Percentiles rank a stretch among this genome's conserved stretches.
Conservation (phyloP, 1,140 invertebrate species). For the Pseudoatta argentina region DNA sequence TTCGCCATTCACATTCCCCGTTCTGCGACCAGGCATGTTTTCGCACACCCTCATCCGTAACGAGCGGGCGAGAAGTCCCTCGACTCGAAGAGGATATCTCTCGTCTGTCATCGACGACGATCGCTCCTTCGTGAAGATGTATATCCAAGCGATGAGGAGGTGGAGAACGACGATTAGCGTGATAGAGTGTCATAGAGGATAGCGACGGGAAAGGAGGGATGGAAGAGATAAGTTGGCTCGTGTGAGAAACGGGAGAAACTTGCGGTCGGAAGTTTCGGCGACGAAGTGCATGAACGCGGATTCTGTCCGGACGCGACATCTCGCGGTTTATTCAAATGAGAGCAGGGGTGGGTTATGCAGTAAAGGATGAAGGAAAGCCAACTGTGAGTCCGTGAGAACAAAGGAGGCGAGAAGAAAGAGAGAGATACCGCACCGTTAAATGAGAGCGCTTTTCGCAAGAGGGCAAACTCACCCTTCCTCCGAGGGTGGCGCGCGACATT, state of each 20-base stretch:
- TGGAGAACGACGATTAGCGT: conserved; percentile 30
- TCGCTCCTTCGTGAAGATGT: conserved; percentile 33
- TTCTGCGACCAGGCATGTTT: conserved; percentile 51
- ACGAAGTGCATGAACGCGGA: conserved; percentile 43
- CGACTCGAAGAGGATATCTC: conserved; percentile 48
- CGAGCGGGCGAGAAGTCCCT: conserved; percentile 57
- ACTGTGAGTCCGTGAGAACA: conserved; percentile 30
- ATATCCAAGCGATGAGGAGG: conserved; percentile 18
- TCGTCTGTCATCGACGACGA: conserved; percentile 45
- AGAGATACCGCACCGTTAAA: conserved; percentile 10
- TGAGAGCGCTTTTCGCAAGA: conserved; percentile 28
- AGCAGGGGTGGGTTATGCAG: not conserved
- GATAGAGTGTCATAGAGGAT: conserved; percentile 23
- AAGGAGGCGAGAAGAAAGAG: not conserved
- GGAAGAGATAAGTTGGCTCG: not conserved
- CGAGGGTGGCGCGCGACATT: not conserved
- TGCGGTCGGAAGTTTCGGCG: conserved; percentile 34
- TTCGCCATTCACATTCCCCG: not conserved
- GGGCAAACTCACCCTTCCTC: not conserved
- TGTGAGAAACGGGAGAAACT: conserved; percentile 19
- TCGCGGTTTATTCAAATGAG: conserved; percentile 58
- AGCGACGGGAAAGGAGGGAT: not conserved
- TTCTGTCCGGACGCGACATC: conserved; percentile 41
- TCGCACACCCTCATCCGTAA: conserved; percentile 60
- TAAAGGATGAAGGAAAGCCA: not conserved